Evolutionary conservation across 2,888 invertebrate genomes (phyloP).

Genomic region (Stenoptilia bipunctidactyla): DNA sequence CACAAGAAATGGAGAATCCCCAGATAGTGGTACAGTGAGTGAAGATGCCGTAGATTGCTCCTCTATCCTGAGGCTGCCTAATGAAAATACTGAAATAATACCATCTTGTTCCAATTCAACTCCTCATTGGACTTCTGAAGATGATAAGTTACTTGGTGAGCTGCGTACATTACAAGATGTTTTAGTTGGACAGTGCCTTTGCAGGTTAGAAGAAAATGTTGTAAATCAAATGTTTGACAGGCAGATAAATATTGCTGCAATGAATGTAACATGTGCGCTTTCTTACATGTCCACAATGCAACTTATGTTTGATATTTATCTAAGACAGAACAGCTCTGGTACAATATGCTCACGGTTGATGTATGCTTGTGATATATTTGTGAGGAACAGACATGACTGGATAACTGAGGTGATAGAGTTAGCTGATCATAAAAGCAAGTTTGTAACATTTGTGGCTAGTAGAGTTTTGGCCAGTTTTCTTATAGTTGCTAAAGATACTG

Average conservation of each 20-base stretch:
- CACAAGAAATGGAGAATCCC: constrained; percentile 53
- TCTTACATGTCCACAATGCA: constrained; percentile 88
- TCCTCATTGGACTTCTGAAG: constrained; percentile 43
- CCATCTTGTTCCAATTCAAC: constrained; percentile 50
- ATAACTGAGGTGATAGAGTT: constrained; percentile 87
- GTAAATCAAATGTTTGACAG: constrained; percentile 80
- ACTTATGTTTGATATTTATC: constrained; percentile 84
- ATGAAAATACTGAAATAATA: constrained; percentile 39
- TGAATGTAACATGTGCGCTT: constrained; percentile 68
- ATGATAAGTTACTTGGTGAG: constrained; percentile 58
- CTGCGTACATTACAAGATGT: constrained; percentile 74
- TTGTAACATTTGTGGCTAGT: constrained; percentile 84
- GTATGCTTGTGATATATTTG: constrained; percentile 83
- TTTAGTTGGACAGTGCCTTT: constrained; percentile 82
- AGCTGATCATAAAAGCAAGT: constrained; percentile 83
- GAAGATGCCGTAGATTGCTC: constrained; percentile 67
- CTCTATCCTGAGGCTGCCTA: constrained; percentile 43
- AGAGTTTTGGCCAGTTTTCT: constrained; percentile 86
- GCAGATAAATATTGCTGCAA: constrained; percentile 59
- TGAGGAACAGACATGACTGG: constrained; percentile 85
- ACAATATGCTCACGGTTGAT: constrained; percentile 85
- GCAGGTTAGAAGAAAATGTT: constrained; percentile 79
- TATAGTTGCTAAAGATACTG: constrained; percentile 85
- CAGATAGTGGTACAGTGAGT: constrained; percentile 62
- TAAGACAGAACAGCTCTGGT: constrained; percentile 86